Evolutionary conservation across 2,113 vertebrate species (phyloP), one percentile per base, ranked within the genome.

Genomic region (Proteles cristata): DNA sequence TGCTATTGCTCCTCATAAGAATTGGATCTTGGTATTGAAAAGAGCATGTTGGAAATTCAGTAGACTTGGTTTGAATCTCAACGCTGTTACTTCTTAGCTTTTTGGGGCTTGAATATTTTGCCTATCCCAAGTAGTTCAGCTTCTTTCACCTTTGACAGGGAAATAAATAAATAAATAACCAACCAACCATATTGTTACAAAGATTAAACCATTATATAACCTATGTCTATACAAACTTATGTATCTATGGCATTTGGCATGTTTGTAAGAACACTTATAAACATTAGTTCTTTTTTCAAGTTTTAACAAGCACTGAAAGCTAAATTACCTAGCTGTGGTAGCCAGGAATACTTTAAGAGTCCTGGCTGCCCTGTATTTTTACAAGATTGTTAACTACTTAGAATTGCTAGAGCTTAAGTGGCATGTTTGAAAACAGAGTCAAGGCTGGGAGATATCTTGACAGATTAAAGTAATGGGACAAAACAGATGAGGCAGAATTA

Each of bases 361-460:
- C 21, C 31, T 45, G 26, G 5, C 17, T 63, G 23, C 23, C 50
- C 11, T 50, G 39, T 26, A 8, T 88, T 81, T 81, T 71, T 35
- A 35, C 61, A 94, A 94, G 53, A 81, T 71, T 48, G 11, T 39
- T 88, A 71, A 11, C 63, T 81, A 81, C 33, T 5, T 45, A 71
- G 85, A 73, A 61, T 26, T 88, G 65, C 84, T 90, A 53, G n/a
- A 43, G 15, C 55, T 77, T 21, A 95, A 76, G 55, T 84, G 58
- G 35, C n/a, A 66, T 66, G 76, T 84, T 55, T 95, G 45, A 66
- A 94, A 95, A 76, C 58, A 95, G 87, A 94, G 45, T 68, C 58
- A 28, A 84, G 28, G 26, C 58, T 90, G n/a, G 90, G 68, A 66
- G 43, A 45, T 19, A 65, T 55, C 68, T 66, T 76, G 58, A 84